phyloP scores from a whole-genome alignment of 2,797 vertebrate genomes.

The Paratrypauchen microcephalus region DNA sequence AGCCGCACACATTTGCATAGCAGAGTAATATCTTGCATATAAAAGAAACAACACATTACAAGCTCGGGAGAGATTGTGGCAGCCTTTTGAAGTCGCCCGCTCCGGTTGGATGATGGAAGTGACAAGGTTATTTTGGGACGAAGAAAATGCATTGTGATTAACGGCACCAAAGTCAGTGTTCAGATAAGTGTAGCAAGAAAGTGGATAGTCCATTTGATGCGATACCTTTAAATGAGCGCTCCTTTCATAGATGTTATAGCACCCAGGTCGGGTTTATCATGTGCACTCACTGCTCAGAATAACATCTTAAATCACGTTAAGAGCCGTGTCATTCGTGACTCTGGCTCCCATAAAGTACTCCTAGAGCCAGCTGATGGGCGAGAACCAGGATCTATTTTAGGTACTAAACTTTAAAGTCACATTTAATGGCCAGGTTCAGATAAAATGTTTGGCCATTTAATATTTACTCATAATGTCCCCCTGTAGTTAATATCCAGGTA shows the following conservation, averaged over 20 bases:
- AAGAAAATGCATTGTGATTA: slow-evolving; percentile 63
- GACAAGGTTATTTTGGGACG: slow-evolving; percentile 64
- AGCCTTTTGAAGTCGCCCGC: slow-evolving; percentile 44
- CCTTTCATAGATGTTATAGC: slow-evolving; percentile 63
- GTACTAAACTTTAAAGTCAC: slow-evolving; percentile 47
- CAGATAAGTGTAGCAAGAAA: slow-evolving; percentile 31
- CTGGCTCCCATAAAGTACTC: slow-evolving; percentile 34
- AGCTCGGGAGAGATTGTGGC: slow-evolving; percentile 34
- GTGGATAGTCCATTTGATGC: slow-evolving; percentile 50
- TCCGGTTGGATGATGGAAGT: slow-evolving; percentile 50
- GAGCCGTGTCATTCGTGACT: slow-evolving; percentile 55
- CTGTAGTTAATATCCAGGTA: slow-evolving; percentile 45
- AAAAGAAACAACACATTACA: slow-evolving; percentile 21
- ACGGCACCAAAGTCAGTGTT: slow-evolving; percentile 63
- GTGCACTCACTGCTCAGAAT: slow-evolving; percentile 55
- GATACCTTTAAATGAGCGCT: slow-evolving; percentile 58
- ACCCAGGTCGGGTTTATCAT: slow-evolving; percentile 63
- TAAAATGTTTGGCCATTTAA: slow-evolving; percentile 30
- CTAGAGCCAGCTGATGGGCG: slow-evolving; percentile 50
- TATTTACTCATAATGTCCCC: slow-evolving; percentile 40
- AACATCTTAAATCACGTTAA: slow-evolving; percentile 73
- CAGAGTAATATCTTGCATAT: slow-evolving; percentile 14
- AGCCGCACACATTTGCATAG: slow-evolving; percentile 13
- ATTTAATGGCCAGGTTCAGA: slow-evolving; percentile 59
- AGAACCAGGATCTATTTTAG: slow-evolving; percentile 13